Percentiles rank a stretch among this genome's conserved stretches.
These are phyloP conservation scores for Theretra japonica DNA, from an alignment of 2,888 invertebrate species.

Conservation along the genomic window DNA sequence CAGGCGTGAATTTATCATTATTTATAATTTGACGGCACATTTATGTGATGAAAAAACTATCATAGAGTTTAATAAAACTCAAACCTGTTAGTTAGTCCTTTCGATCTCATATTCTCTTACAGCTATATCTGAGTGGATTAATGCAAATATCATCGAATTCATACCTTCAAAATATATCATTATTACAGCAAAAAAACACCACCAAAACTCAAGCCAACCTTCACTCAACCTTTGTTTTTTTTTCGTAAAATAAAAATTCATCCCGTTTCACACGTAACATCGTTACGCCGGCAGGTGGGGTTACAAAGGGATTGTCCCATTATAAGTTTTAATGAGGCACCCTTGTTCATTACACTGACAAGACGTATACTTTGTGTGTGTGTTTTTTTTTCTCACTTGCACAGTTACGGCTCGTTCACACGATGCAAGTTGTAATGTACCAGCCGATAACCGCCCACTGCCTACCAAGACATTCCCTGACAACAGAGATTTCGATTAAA, in stretches of 20 bases:
- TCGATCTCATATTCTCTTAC: no score
- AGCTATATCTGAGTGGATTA: not conserved
- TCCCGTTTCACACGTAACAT: not conserved
- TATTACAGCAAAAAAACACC: no score
- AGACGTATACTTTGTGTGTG: conserved; percentile 29
- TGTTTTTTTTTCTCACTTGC: conserved; percentile 34
- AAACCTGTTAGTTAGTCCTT: no score
- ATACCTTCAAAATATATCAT: not conserved
- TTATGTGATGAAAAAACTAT: no score
- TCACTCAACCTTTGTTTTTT: not conserved
- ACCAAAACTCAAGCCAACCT: no score
- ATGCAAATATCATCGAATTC: not conserved
- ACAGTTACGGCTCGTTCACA: not conserved
- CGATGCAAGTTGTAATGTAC: not conserved
- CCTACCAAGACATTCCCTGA: no score
- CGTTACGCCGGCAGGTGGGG: conserved; percentile 13
- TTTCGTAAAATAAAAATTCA: not conserved
- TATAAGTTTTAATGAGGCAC: conserved; percentile 49
- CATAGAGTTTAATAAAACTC: no score
- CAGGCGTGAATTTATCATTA: no score
- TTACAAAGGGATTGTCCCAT: conserved; percentile 34
- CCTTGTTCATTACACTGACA: conserved; percentile 39
- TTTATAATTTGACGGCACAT: no score
- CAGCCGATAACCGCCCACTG: no score
- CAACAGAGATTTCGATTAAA: no score